phyloP scores from a whole-genome alignment of 2,797 vertebrate species.

The Salarias fasciatus region DNA sequence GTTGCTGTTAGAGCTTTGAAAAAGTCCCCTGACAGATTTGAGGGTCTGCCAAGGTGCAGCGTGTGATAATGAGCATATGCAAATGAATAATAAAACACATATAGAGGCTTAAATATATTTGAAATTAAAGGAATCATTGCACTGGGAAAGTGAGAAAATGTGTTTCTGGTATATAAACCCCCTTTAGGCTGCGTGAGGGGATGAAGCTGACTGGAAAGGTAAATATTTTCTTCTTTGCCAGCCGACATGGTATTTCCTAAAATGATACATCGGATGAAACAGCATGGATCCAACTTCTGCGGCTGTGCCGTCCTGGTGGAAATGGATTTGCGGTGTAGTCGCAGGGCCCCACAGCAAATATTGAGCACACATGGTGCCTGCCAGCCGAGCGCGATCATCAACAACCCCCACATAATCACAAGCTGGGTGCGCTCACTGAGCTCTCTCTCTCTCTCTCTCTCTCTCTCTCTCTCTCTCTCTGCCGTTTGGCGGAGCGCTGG shows the following conservation, averaged over 20 bases:
- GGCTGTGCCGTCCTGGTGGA: constrained; percentile 22
- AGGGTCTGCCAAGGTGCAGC: constrained; percentile 46
- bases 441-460: constrained; percentile 18
- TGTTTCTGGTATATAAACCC: background rate
- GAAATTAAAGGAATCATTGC: constrained; percentile 33
- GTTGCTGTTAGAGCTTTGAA: constrained; percentile 45
- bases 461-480: constrained; percentile 18
- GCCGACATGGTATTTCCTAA: constrained; percentile 38
- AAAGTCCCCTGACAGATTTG: constrained; percentile 49
- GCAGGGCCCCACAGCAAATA: constrained; percentile 47
- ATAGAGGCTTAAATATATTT: constrained; percentile 26
- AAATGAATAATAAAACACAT: background rate
- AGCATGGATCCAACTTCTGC: constrained; percentile 21
- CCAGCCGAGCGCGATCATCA: constrained; percentile 63
- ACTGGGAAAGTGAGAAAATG: constrained; percentile 17
- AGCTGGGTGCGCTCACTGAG: constrained; percentile 36
- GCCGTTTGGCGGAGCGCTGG: constrained; percentile 36
- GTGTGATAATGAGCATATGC: constrained; percentile 29
- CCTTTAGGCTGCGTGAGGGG: constrained; percentile 31
- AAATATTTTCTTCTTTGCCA: constrained; percentile 27
- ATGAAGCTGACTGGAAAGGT: constrained; percentile 15
- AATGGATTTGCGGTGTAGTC: constrained; percentile 54
- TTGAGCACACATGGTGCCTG: constrained; percentile 52
- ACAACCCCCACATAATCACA: constrained; percentile 59
- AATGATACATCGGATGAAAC: constrained; percentile 37